Base-by-base conservation (phyloP, 2,888 invertebrate genomes). In the Melangyna quadrimaculata region DNA sequence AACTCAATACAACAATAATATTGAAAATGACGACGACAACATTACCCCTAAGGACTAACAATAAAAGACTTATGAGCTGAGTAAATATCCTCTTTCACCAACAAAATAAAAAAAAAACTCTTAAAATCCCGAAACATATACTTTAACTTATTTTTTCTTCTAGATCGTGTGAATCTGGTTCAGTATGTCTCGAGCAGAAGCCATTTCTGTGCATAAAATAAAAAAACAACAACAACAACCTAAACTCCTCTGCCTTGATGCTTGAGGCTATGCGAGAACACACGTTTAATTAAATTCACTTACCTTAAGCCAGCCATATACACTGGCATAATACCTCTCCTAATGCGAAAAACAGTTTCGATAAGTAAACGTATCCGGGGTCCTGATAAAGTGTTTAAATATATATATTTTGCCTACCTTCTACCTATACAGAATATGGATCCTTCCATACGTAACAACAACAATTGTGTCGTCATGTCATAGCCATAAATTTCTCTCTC, bases 301-400 rank as follows among this genome's bases (percentile, higher is more conserved):
- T 84, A 79, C 83, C 79, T 65, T 83, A 79, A 75, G 83, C 83
- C 43, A 70, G 59, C 43, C 74, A 74, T 55, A 45, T 69, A 53
- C 69, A 53, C 59, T 27, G 51, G 69, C 63, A 73, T 61, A 78
- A 78, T 82, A 63, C 67, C 61, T 67, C 67, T 69, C 80, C 72
- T 84, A 84, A 84, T 84, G 84, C 80, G 84, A 84, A 80, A 80
- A 84, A 72, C 84, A 75, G 80, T 84, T 84, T 84, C 84, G 84
- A 84, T 84, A 80, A 84, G 74, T 84, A 84, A 84, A 80, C 84
- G 75, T 84, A 80, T 80, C 84, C 80, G 81, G 86, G 61, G 29
- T 65, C 81, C 67, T 86, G 77, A 86, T 86, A 86, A 86, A 86
- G 86, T 81, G 86, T 77, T 86, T 77, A 81, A 78, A 81, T 72